Evolutionary conservation across 2,888 invertebrate genomes (phyloP).

Genomic region (Linyphia triangularis): DNA sequence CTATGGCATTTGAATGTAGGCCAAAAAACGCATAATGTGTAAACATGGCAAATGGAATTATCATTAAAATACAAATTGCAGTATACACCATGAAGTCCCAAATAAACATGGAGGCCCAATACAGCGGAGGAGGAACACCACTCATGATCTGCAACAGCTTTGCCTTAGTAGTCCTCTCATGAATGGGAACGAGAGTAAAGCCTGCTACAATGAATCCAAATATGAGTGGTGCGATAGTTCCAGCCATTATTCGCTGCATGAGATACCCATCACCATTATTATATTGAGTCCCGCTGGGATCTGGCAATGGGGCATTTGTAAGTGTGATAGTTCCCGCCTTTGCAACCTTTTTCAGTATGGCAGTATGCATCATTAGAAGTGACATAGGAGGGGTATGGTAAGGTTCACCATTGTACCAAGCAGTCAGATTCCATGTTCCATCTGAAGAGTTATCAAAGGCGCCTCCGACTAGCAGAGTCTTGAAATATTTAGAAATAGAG

Average conservation of each 20-base stretch:
- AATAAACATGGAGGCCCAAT: slow-evolving; percentile 81
- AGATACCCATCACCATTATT: not conserved
- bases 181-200: slow-evolving; percentile 78
- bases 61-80: slow-evolving; percentile 78
- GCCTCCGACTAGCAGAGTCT: slow-evolving; percentile 51
- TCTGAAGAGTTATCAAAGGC: not conserved
- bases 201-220: slow-evolving; percentile 78
- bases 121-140: slow-evolving; percentile 80
- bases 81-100: slow-evolving; percentile 81
- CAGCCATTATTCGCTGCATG: not conserved
- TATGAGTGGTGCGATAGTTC: slow-evolving; percentile 77
- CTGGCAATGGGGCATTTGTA: slow-evolving; percentile 85
- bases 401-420: slow-evolving; percentile 76
- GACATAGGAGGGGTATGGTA: slow-evolving; percentile 73
- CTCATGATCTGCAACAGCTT: slow-evolving; percentile 80
- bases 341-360: slow-evolving; percentile 79
- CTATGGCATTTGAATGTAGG: slow-evolving; percentile 66
- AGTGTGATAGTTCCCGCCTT: slow-evolving; percentile 80
- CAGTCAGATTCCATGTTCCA: slow-evolving; percentile 26
- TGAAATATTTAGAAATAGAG: slow-evolving; percentile 30
- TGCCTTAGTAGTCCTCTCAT: slow-evolving; percentile 78
- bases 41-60: slow-evolving; percentile 79
- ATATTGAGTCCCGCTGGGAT: slow-evolving; percentile 78
- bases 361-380: slow-evolving; percentile 77
- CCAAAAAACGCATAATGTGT: slow-evolving; percentile 78